Conservation (phyloP, 2,888 invertebrate species). For the Papilio elwesi region DNA sequence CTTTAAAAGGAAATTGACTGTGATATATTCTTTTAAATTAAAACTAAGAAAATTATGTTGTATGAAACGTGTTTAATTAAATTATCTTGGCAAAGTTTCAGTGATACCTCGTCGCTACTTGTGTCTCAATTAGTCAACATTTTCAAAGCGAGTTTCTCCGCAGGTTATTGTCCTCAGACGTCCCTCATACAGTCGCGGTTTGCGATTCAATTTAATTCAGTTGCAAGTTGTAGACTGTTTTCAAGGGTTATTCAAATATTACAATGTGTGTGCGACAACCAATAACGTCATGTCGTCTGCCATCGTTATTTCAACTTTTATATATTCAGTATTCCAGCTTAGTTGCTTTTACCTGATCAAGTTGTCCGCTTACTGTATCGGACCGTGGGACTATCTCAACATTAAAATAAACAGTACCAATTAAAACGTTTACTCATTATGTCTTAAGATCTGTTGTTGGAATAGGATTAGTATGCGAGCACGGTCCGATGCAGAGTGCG, state of each 20-base stretch:
- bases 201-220: slow-evolving; percentile 39
- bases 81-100: slow-evolving; percentile 34
- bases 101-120: slow-evolving; percentile 31
- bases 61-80: slow-evolving; percentile 25
- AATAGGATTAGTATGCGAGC: background rate
- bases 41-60: slow-evolving; percentile 7
- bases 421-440: background rate
- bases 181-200: slow-evolving; percentile 42
- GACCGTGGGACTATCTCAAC: slow-evolving; percentile 9
- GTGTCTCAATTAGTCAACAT: slow-evolving; percentile 40
- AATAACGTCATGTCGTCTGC: background rate
- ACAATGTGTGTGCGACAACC: slow-evolving; percentile 22
- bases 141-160: slow-evolving; percentile 39
- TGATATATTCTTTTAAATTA: background rate
- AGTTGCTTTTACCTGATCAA: slow-evolving; percentile 28
- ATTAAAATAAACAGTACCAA: background rate
- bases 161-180: slow-evolving; percentile 42
- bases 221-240: slow-evolving; percentile 34
- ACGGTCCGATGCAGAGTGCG: slow-evolving; percentile 34
- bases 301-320: background rate
- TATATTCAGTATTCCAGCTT: slow-evolving; percentile 13
- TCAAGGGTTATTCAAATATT: slow-evolving; percentile 31
- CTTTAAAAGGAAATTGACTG: background rate
- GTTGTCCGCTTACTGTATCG: slow-evolving; percentile 27
- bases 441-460: background rate